These are phyloP conservation scores for Pristiophorus japonicus DNA, from an alignment of 2,113 vertebrate species.

Conservation along the genomic window DNA sequence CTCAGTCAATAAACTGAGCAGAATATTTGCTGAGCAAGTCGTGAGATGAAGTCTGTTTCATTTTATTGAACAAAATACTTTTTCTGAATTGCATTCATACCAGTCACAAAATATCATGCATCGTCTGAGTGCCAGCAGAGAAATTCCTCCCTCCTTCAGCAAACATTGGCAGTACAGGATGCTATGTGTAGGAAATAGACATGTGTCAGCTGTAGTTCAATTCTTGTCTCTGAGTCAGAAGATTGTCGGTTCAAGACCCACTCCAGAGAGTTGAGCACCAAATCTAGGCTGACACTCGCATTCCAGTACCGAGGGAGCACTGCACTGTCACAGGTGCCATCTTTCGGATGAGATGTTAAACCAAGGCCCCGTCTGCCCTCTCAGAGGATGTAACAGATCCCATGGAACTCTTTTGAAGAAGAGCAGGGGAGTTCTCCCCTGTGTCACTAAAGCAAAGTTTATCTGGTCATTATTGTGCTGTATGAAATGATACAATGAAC, in stretches of 20 bases:
- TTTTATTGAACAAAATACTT: background rate
- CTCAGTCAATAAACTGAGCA: background rate
- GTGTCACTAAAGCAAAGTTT: too few relatives aligned
- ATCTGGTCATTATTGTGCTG: too few relatives aligned
- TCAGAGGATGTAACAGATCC: background rate
- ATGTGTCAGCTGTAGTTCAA: background rate
- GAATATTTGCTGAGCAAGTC: background rate
- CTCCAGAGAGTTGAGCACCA: background rate
- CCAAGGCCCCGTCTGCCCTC: background rate
- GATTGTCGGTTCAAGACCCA: background rate
- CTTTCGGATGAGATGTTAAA: background rate
- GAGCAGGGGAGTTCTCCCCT: background rate
- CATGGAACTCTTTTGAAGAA: background rate
- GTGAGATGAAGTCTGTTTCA: background rate
- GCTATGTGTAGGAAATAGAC: background rate
- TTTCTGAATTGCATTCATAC: background rate
- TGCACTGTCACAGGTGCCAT: background rate
- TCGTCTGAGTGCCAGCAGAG: background rate
- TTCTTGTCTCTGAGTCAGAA: too few relatives aligned
- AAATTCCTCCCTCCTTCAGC: background rate
- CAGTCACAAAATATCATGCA: background rate
- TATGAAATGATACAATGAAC: too few relatives aligned
- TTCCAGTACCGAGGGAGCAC: background rate
- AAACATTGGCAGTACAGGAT: background rate
- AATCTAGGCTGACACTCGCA: too few relatives aligned